Evolutionary conservation across 2,888 invertebrate species (phyloP), one percentile per base, ranked within the genome.

Genomic region (Eupsilia transversa): DNA sequence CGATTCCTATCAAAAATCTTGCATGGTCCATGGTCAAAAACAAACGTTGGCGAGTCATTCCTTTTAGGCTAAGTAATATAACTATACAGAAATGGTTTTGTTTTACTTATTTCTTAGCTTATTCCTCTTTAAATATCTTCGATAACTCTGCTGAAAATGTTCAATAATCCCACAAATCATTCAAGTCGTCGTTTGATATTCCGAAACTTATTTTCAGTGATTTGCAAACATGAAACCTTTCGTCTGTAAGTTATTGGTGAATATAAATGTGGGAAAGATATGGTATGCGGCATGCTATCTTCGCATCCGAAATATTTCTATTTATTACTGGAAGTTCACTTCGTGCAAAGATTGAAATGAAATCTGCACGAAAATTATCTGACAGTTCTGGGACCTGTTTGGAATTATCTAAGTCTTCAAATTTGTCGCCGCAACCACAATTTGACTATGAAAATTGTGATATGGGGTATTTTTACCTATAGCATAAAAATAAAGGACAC

Each of bases 151-250:
- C 12, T n/a, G 2, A 41, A 49, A 41, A 46, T 33, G 38, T 30
- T 1, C 30, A 54, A 54, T 43, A 59, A 35, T 17, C 5, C 14
- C 2, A 66, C 12, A 76, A 35, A 66, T n/a, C 33, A 41, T 65
- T 61, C 52, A 20, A 64, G 41, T 52, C 17, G 38, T 27, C 17
- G 17, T 79, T 72, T 20, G 14, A 63, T 67, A 74, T 72, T 79
- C 56, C 17, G 20, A 57, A 57, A 59, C 57, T 54, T 68, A 80
- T 74, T 80, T 57, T 57, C 35, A 63, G 80, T 60, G 33, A 79
- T 80, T 79, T 41, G 33, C 65, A 75, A 75, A 75, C 76, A 75
- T 68, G 67, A 81, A 75, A 75, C 54, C 61, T 56, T 49, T 54
- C 49, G 60, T 79, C 65, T 41, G 67, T 63, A 57, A 72, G 49